These are phyloP conservation scores for Discoglossus pictus DNA, from an alignment of 2,797 vertebrate species.

Conservation along the genomic window DNA sequence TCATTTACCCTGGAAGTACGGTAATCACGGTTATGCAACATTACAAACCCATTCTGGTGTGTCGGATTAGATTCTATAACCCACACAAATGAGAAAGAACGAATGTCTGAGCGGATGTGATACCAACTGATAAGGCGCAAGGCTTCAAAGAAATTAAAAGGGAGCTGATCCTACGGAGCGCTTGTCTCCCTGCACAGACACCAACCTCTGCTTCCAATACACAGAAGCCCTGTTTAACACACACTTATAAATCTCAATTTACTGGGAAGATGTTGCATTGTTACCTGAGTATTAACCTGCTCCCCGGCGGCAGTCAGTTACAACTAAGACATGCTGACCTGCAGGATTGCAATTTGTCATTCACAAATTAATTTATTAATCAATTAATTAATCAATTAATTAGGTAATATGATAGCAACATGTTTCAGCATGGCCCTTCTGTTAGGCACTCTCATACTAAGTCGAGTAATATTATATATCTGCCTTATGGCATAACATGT, in stretches of 20 bases:
- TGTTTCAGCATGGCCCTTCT: slow-evolving; percentile 7
- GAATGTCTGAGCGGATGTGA: slow-evolving; percentile 54
- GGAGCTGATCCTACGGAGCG: slow-evolving; percentile 7
- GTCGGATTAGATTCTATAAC: slow-evolving; percentile 35
- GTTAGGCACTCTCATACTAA: slow-evolving; percentile 34
- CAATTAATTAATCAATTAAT: too few species aligned
- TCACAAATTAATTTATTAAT: slow-evolving; percentile 2
- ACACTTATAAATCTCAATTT: too few species aligned
- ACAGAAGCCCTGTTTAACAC: too few species aligned
- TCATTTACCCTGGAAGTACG: slow-evolving; percentile 32
- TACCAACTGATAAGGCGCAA: slow-evolving; percentile 16
- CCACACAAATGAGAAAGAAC: slow-evolving; percentile 41
- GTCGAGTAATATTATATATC: slow-evolving; percentile 50
- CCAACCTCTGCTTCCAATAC: background rate
- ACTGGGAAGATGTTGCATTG: too few species aligned
- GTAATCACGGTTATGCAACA: slow-evolving; percentile 34
- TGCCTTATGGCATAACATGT: slow-evolving; percentile 47
- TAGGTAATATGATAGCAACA: slow-evolving; percentile 32
- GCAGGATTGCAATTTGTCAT: background rate
- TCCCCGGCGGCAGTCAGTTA: background rate
- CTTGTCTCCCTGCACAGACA: background rate
- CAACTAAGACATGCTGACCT: background rate
- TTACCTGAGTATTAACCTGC: slow-evolving; percentile 2
- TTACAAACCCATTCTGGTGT: slow-evolving; percentile 17
- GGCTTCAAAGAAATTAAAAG: slow-evolving; percentile 25